phyloP scores from a whole-genome alignment of 2,113 vertebrate species.

The Notarius lentiginosus region DNA sequence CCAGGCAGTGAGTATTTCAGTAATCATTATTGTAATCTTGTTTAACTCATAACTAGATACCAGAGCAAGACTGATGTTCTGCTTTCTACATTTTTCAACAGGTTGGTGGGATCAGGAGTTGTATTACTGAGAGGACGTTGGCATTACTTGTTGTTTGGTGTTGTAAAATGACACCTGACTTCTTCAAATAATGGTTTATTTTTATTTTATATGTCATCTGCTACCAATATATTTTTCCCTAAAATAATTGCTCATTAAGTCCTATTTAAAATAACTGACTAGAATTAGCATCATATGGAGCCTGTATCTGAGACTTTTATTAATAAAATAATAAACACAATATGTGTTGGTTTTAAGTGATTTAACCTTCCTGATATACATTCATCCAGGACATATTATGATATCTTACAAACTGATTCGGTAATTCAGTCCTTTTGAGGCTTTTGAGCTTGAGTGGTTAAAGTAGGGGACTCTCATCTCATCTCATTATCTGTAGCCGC shows the following conservation, averaged over 20 bases:
- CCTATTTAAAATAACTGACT: neutral
- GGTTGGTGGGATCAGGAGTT: conserved; percentile 87
- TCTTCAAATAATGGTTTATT: neutral
- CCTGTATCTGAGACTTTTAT: conserved; percentile 19
- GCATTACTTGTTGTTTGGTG: neutral
- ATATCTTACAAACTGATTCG: too few species aligned
- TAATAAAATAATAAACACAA: conserved; percentile 16
- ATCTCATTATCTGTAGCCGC: too few species aligned
- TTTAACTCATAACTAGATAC: neutral
- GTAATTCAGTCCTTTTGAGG: neutral
- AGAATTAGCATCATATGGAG: neutral
- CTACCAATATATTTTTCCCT: neutral
- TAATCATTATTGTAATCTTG: neutral
- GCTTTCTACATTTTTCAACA: conserved; percentile 47
- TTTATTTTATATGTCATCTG: conserved; percentile 11
- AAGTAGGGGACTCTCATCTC: neutral
- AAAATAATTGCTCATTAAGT: conserved; percentile 3
- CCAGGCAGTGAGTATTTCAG: conserved; percentile 78
- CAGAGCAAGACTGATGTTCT: neutral
- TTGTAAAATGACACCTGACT: neutral
- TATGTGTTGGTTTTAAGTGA: neutral
- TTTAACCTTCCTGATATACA: neutral
- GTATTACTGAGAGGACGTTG: conserved; percentile 72
- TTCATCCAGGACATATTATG: neutral
- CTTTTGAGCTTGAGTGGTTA: neutral